Base-by-base conservation (phyloP, 2,113 vertebrate species). In the Forbesichthys papilliferus region DNA sequence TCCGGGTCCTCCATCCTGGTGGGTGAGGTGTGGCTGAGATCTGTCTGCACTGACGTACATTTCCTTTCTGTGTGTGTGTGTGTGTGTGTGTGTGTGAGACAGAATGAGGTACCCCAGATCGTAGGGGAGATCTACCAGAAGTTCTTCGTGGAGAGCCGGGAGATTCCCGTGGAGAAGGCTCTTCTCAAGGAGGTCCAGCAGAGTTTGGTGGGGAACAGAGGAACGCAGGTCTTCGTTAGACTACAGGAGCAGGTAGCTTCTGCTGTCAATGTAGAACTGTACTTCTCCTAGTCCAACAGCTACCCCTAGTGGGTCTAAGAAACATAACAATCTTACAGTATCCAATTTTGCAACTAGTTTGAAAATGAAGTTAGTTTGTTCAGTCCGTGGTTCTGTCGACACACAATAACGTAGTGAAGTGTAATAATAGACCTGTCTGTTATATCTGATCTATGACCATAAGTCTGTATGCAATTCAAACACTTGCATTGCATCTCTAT, bases 91-190 rank as follows among this genome's bases (percentile, higher is more conserved):
- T 33, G 10, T 57, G 64, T 64, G 63, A 27, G 18, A 52, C 89
- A 99, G 98, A 94, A 90, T 82, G 97, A 99, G 91, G 96, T 98
- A 79, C 95, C 98, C 78, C 96, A 98, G 67, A 88, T 99, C 47
- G 98, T 99, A 57, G 96, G 97, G 48, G 96, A 98, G 91, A 98
- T 99, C 91, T 99, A 99, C 87, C 98, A 99, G 85, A 96, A 98
- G 86, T 99, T 95, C 89, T 98, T 98, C 88, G 96, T 98, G 83
- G 96, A 98, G 88, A 96, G 91, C 90, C 93, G 92, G 80, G 96
- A 98, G 84, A 99, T 99, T 89, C 88, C 94, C 0, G 97, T 99
- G 91, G 98, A 99, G 81, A 99, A 96, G 85, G 87, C 93, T 63
- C 94, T 98, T 48, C 95, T 97, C 68, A 99, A 98, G 88, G 98